Conservation (phyloP, 2,797 vertebrate genomes). For the Phataginus tetradactyla region DNA sequence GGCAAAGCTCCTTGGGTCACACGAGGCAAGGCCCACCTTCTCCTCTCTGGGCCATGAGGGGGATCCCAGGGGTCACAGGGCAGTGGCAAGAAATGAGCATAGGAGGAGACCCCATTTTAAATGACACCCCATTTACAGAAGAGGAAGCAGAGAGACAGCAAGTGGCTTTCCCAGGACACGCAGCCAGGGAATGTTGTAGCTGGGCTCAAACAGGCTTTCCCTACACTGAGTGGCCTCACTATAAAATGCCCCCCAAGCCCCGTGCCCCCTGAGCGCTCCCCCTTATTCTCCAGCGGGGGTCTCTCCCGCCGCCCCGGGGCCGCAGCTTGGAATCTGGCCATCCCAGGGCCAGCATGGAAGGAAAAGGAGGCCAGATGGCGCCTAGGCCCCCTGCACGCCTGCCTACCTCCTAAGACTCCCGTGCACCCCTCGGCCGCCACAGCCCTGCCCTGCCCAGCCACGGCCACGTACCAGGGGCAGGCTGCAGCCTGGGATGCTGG, state of each 20-base stretch:
- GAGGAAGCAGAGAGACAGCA: background rate
- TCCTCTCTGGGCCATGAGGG: background rate
- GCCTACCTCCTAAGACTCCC: background rate
- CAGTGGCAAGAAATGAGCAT: background rate
- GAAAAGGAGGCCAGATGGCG: background rate
- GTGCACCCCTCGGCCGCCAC: rapidly evolving
- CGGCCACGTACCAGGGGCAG: constrained; percentile 92
- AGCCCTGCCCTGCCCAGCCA: rapidly evolving
- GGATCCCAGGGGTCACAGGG: background rate
- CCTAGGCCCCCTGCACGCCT: rapidly evolving
- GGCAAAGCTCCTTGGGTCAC: background rate
- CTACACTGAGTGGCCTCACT: background rate
- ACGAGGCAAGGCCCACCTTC: background rate
- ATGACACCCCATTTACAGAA: rapidly evolving
- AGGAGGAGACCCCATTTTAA: rapidly evolving
- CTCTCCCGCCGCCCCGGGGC: background rate
- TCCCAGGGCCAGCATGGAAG: background rate
- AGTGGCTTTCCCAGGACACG: too few species aligned
- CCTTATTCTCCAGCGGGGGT: rapidly evolving
- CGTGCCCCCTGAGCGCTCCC: too few species aligned
- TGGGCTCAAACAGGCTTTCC: background rate
- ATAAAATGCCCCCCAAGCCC: rapidly evolving
- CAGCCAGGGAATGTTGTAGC: rapidly evolving
- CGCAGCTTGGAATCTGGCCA: rapidly evolving
- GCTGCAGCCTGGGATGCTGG: constrained; percentile 96